Evolutionary conservation across 2,888 invertebrate genomes (phyloP), one percentile per base, ranked within the genome.

Genomic region (Drosophila tanythrix): DNA sequence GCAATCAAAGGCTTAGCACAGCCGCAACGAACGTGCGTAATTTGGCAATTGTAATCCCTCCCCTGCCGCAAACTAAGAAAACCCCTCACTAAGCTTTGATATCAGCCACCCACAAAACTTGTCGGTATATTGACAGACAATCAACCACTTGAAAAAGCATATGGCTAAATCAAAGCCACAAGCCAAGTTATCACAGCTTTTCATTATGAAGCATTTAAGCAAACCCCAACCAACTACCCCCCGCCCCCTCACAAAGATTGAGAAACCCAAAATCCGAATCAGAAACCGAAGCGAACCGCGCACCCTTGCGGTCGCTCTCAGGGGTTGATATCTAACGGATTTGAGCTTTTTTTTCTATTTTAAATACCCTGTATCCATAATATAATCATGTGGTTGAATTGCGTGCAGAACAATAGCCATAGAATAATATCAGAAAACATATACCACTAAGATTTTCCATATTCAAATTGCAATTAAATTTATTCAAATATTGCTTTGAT

Each of bases 181-280:
- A 74, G 67, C 73, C 66, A 86, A 86, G 81, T 83, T 88, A 85
- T 85, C 85, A 85, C 89, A 80, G 85, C 87, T 88, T 88, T 85
- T 85, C 85, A 85, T 85, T 85, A 85, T 85, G 89, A 86, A 84
- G 85, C 87, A 85, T 85, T 85, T 85, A 85, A 83, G 82, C 84
- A 79, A 73, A 74, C 50, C 60, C 61, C 71, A 36, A 64, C 46
- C n/a, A 21, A 21, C 21, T 21, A 35, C 57, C 21, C 21, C 21
- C 21, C 21, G 1, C 60, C 13, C 25, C 29, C 46, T 33, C 36
- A n/a, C 36, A n/a, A 6, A 10, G n/a, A 51, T 40, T 51, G 40
- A 35, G 40, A 63, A 66, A 63, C 51, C 52, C 51, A 52, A 63
- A 65, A 63, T 65, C 65, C 65, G 65, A 40, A 56, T 59, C 70